Percentiles rank a stretch among this genome's conserved stretches.
Evolutionary conservation across 2,113 vertebrate genomes (phyloP).

Genomic region (Rhegmatorhina hoffmannsi): DNA sequence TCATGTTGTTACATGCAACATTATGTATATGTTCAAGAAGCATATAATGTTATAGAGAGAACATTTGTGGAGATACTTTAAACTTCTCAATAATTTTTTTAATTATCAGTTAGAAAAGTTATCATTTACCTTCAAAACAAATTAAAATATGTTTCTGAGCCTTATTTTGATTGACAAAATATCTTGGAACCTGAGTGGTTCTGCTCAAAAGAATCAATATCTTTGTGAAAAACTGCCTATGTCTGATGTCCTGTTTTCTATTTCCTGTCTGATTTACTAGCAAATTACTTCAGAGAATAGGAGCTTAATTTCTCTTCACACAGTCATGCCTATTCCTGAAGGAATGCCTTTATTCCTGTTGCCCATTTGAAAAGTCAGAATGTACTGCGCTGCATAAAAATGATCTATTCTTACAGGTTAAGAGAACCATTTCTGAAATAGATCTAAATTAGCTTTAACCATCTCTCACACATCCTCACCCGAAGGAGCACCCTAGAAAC

Average conservation of each 20-base stretch:
- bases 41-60: neutral
- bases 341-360: neutral
- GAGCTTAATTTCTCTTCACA: neutral
- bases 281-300: neutral
- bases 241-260: neutral
- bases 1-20: neutral
- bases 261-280: neutral
- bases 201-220: neutral
- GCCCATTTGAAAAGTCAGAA: neutral
- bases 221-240: neutral
- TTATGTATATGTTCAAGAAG: neutral
- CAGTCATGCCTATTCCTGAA: neutral
- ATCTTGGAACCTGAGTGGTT: neutral
- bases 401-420: neutral
- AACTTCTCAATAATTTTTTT: neutral
- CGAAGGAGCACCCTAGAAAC: conserved; percentile 38
- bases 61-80: neutral
- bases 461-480: neutral
- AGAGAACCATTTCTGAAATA: conserved; percentile 5
- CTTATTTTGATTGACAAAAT: neutral
- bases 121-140: neutral
- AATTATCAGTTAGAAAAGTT: neutral
- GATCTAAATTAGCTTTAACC: conserved; percentile 21
- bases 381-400: neutral
- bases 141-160: neutral